Evolutionary conservation across 2,797 vertebrate genomes (phyloP), one percentile per base, ranked within the genome.

Genomic region (Clarias fuscus): DNA sequence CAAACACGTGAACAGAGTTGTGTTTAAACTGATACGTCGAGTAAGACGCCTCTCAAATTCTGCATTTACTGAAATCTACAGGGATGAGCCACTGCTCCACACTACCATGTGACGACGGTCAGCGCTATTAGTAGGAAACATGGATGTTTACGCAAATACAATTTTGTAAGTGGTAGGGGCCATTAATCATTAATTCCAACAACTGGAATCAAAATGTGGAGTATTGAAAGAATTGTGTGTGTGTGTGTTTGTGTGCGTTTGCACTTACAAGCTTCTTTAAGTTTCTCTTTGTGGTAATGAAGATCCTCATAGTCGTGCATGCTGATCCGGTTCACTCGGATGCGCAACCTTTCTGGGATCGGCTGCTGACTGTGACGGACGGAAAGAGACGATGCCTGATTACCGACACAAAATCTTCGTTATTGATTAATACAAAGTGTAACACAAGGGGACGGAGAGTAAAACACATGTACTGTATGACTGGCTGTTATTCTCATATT

Each of bases 261-360:
- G 79, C 88, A 93, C 98, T 97, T 92, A 99, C 98, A 98, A 78
- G 98, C 97, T 93, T 98, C 97, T 87, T 96, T 96, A 86, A 99
- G 96, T 91, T 97, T 97, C 89, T 99, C 97, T 93, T 99, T 99
- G 94, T 99, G 97, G 0, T 99, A 98, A 91, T 98, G 96, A 91
- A 99, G 94, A 24, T 96, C 94, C 91, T 99, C 97, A 0, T 99
- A 99, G 94, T 98, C 97, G 0, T 92, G 95, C 98, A 99, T 98
- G 87, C 97, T 96, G 92, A 99, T 97, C 82, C 97, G 95, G 93
- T 93, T 98, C 90, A 99, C 97, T 27, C 95, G 93, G 92, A 99
- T 95, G 88, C 95, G 93, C 85, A 99, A 92, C 85, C 95, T 94
- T 89, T 99, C 98, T 0, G 97, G 97, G 86, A 97, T 92, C 0